Percentiles rank a stretch among this genome's conserved stretches.
These are phyloP conservation scores for Corythornis leucogaster DNA, from an alignment of 2,797 vertebrate genomes.

Conservation along the genomic window DNA sequence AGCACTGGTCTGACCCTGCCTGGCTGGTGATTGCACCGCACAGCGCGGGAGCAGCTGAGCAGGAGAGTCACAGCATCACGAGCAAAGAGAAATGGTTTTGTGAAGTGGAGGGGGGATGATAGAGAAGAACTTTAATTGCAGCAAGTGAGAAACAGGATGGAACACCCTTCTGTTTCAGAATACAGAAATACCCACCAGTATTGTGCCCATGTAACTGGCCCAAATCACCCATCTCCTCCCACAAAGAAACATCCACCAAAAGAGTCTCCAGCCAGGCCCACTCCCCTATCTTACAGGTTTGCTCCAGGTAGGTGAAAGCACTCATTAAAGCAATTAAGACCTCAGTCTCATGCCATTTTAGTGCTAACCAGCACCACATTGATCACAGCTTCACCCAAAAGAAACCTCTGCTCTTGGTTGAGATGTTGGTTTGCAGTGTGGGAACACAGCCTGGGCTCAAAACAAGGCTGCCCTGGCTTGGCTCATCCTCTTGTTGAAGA, in stretches of 20 bases:
- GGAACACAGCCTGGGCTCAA: neutral
- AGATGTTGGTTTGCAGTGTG: rapidly evolving
- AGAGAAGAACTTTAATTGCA: neutral
- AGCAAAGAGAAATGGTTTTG: neutral
- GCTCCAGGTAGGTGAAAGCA: neutral
- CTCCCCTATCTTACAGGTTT: neutral
- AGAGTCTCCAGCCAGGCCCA: neutral
- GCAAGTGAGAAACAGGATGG: neutral
- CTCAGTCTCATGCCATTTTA: rapidly evolving
- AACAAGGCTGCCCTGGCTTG: neutral
- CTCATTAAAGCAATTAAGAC: neutral
- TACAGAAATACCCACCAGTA: neutral
- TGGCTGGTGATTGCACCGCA: rapidly evolving
- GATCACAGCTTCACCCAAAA: neutral
- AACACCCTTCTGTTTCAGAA: neutral
- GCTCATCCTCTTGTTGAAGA: neutral
- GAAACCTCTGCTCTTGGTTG: neutral
- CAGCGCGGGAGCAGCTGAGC: rapidly evolving
- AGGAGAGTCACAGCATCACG: neutral
- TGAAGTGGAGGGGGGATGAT: neutral
- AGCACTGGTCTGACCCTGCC: neutral
- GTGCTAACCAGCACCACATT: rapidly evolving
- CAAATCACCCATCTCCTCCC: neutral
- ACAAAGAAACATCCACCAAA: neutral
- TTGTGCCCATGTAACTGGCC: neutral